phyloP scores from a whole-genome alignment of 1,140 invertebrate genomes.

The Maconellicoccus hirsutus region DNA sequence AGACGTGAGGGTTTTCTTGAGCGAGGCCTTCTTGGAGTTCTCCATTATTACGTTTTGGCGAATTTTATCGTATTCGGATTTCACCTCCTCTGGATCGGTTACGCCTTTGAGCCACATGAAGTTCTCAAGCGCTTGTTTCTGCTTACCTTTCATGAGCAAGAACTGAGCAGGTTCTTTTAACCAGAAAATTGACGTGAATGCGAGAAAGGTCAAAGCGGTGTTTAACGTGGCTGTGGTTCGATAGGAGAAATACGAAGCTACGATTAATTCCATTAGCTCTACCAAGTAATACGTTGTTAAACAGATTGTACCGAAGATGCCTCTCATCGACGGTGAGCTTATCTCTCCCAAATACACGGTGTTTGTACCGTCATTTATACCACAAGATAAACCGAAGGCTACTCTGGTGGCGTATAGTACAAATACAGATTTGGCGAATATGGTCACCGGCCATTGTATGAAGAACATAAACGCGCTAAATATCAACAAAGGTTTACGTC shows the following conservation, averaged over 20 bases:
- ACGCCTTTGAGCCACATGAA: conserved; percentile 50
- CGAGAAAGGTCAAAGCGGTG: conserved; percentile 44
- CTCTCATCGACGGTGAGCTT: conserved; percentile 31
- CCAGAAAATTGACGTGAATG: conserved; percentile 51
- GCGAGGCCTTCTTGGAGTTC: conserved; percentile 34
- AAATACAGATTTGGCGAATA: background rate
- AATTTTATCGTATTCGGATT: conserved; percentile 23
- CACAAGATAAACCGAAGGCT: conserved; percentile 51
- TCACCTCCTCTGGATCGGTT: conserved; percentile 10
- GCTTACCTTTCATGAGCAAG: conserved; percentile 45
- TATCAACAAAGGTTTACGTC: background rate
- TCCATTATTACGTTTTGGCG: conserved; percentile 32
- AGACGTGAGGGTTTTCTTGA: conserved; percentile 37
- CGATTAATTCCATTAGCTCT: conserved; percentile 57
- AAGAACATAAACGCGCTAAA: background rate
- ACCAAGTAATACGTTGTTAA: conserved; percentile 69
- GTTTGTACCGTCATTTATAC: conserved; percentile 58
- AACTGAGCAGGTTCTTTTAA: conserved; percentile 74
- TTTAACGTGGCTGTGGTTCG: conserved; percentile 50
- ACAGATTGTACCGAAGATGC: conserved; percentile 53
- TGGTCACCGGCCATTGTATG: background rate
- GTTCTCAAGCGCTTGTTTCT: conserved; percentile 46
- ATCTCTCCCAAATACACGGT: conserved; percentile 81
- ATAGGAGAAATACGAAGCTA: conserved; percentile 62
- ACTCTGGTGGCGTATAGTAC: background rate